A percentile compares a stretch with the other conserved stretches of the same genome.
Evolutionary conservation across 2,113 vertebrate species (phyloP).

Genomic region (Lophochroa leadbeateri): DNA sequence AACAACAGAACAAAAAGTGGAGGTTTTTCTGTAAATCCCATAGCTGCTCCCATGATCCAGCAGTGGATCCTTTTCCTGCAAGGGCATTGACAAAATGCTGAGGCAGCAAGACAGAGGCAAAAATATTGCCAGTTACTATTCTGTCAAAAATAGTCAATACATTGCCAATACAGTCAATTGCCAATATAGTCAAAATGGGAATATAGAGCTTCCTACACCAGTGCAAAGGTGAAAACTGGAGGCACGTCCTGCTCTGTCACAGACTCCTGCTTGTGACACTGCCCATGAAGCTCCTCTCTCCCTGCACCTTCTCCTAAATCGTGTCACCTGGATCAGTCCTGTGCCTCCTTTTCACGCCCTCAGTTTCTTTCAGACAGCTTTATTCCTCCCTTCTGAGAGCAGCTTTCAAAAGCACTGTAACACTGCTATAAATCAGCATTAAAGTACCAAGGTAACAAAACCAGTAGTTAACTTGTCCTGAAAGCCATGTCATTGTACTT

Average conservation of each 20-base stretch:
- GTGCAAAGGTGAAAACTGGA: background rate
- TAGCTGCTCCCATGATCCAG: background rate
- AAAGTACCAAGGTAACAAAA: rapidly evolving
- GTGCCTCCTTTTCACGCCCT: background rate
- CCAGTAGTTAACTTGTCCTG: too few species aligned
- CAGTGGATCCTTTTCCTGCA: background rate
- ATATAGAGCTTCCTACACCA: rapidly evolving
- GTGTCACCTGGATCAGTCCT: background rate
- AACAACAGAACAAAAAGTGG: background rate
- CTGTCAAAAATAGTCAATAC: background rate
- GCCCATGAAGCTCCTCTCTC: background rate
- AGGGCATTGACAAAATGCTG: background rate
- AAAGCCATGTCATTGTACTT: rapidly evolving
- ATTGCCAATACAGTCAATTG: background rate
- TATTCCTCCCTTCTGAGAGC: background rate
- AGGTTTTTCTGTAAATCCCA: background rate
- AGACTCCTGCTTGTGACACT: too few species aligned
- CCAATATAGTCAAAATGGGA: background rate
- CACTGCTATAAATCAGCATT: background rate
- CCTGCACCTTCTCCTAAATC: background rate
- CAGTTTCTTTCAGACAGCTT: background rate
- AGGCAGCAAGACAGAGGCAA: background rate
- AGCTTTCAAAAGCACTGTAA: background rate
- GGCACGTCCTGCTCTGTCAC: background rate
- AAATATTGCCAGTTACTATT: background rate